Evolutionary conservation across 92 coral and sea anemone genomes (phyloP), one percentile per base, ranked within the genome.

Genomic region (Parazoanthus darwini): DNA sequence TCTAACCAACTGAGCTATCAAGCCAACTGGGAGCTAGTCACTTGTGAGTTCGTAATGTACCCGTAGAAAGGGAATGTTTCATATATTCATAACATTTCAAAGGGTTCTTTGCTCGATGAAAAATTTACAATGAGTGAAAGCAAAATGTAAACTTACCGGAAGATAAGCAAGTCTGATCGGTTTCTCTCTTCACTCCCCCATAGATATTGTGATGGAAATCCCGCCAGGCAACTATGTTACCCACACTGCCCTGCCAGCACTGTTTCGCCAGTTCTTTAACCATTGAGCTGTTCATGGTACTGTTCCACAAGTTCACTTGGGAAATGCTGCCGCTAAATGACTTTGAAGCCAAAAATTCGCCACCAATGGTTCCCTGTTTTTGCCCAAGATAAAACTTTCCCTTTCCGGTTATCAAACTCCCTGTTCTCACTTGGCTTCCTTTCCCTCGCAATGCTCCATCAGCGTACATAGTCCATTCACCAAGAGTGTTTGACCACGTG

Each of bases 221-320:
- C 63, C 82, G 63, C 82, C 82, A 79, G 18, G 82, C 59, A 54
- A 79, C 63, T 50, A 79, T 13, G 1, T 79, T 79, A 50, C 82
- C 82, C 23, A 79, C 37, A 7, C 42, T 79, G 39, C 82, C 82
- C 11, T 79, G 67, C 82, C 39, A 79, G 38, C 82, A 79, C 50
- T 51, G 66, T 22, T 50, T 15, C n/a, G 68, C 82, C 20, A 79
- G 37, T 33, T 50, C 66, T 16, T 79, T 79, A 11, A 79, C 66
- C 82, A 22, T 33, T 46, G 43, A 11, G 3, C 36, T 26, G 66
- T 16, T 79, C 82, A 79, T 13, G 22, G 66, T 26, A 18, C 0
- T 5, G n/a, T 79, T 48, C 82, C 82, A 78, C 6, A 78, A 25
- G 16, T 78, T 78, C 33, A 78, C 82, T 48, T 78, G 82, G 20